Percentiles rank a stretch among this genome's conserved stretches.
These are phyloP conservation scores for Melanostoma scalare DNA, from an alignment of 2,888 invertebrate species.

Conservation along the genomic window DNA sequence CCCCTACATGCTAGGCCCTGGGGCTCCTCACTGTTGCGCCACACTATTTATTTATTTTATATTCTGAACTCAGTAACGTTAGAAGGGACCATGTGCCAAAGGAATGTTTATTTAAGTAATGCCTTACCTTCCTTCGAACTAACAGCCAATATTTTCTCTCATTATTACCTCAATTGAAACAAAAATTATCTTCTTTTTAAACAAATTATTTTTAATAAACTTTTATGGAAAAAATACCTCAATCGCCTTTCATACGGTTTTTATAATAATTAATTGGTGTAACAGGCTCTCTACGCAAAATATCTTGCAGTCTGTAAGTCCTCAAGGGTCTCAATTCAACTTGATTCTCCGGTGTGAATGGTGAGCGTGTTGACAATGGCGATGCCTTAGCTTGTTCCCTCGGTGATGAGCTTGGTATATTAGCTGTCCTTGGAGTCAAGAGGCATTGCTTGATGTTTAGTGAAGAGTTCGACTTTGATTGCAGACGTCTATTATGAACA, in stretches of 20 bases:
- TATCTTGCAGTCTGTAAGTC: slow-evolving; percentile 51
- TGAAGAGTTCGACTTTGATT: neutral
- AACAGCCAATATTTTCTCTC: too few species aligned
- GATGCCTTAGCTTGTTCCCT: neutral
- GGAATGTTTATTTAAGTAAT: too few species aligned
- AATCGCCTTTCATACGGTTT: neutral
- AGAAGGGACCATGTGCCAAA: too few species aligned
- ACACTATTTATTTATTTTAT: too few species aligned
- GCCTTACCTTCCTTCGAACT: too few species aligned
- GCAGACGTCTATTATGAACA: neutral
- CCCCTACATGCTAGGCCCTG: too few species aligned
- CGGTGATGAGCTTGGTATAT: neutral
- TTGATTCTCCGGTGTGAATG: slow-evolving; percentile 49
- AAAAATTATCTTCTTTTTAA: too few species aligned
- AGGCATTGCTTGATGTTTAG: neutral
- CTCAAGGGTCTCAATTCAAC: slow-evolving; percentile 34
- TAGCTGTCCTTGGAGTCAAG: slow-evolving; percentile 19
- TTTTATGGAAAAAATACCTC: too few species aligned
- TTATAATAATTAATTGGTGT: slow-evolving; percentile 53
- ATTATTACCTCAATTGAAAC: too few species aligned
- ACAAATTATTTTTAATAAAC: too few species aligned
- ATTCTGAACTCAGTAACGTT: too few species aligned
- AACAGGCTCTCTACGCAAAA: slow-evolving; percentile 31
- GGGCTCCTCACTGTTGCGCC: too few species aligned
- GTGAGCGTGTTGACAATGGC: slow-evolving; percentile 19